phyloP scores from a whole-genome alignment of 2,113 vertebrate species.

The Bubo bubo region DNA sequence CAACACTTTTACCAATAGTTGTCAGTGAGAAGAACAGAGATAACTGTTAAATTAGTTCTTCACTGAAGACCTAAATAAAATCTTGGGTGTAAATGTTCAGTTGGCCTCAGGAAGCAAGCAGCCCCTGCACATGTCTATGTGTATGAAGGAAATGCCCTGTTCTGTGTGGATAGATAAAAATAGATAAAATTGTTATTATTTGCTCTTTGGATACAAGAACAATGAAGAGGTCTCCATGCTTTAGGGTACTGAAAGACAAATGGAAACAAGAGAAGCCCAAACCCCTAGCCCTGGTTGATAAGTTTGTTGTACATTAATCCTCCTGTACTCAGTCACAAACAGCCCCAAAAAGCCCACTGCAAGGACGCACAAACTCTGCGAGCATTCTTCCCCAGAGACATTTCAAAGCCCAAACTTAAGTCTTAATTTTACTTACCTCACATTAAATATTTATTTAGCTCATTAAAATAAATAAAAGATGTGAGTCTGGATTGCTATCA shows the following conservation, averaged over 20 bases:
- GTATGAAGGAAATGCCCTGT: not conserved
- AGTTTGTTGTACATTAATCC: not conserved
- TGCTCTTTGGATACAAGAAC: not conserved
- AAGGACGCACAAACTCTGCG: not conserved
- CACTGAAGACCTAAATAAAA: not conserved
- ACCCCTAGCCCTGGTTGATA: not conserved
- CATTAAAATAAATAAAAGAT: not conserved
- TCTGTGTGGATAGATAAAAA: not conserved
- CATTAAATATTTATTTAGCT: not conserved
- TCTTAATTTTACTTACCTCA: not conserved
- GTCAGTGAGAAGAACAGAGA: not conserved
- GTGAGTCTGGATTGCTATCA: not conserved
- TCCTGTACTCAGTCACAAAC: rapidly evolving
- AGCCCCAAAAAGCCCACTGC: not conserved
- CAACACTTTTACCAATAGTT: not conserved
- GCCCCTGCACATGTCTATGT: not conserved
- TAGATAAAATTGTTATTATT: not conserved
- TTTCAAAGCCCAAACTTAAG: not conserved
- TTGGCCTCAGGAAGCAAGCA: not conserved
- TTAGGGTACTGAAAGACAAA: not conserved
- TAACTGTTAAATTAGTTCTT: not conserved
- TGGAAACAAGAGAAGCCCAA: not conserved
- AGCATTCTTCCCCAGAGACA: not conserved
- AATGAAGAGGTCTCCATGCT: not conserved
- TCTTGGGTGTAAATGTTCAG: not conserved